Base-by-base conservation (phyloP, 2,888 invertebrate genomes). In the Ypsolopha scabrella region DNA sequence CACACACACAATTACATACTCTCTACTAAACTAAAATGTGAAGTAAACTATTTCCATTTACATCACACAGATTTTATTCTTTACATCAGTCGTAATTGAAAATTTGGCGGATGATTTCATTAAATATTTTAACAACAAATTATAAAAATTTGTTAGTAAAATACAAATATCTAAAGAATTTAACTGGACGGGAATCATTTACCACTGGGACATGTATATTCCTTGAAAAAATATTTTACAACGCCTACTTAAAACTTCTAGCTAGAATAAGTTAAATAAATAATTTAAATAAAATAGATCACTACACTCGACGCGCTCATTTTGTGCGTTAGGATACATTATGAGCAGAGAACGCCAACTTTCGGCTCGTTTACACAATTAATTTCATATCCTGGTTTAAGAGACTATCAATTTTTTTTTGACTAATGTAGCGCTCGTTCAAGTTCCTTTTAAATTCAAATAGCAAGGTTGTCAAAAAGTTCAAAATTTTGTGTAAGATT, bases 241-340 rank as follows among this genome's bases (percentile, higher is more conserved):
- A 67, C 63, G 61, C 68, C 75, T 80, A 75, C 68, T 69, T 70
- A 68, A 73, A 72, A 68, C 60, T 71, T 74, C 80, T 82, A 78
- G 62, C 83, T 86, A 85, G 85, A 86, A 77, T 85, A 82, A 82
- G 85, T 82, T 80, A 80, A 80, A 80, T 83, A 80, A 80, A 79
- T 83, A 81, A 82, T 75, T 81, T 77, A 75, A 81, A 80, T 80
- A 80, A 81, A 78, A 67, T 71, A 72, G 64, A 75, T 73, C 64
- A 69, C 72, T 78, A 72, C 54, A 60, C 60, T 66, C 65, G 65
- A 68, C 63, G 68, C 65, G 59, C 64, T 66, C 66, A 59, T 65
- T 61, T 54, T 64, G 62, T 67, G 68, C 72, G 69, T 68, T 72
- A 73, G 73, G 68, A 69, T 70, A 59, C 57, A 56, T 62, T 63